Evolutionary conservation across 2,888 invertebrate species (phyloP), one percentile per base, ranked within the genome.

Genomic region (Drosophila mayaguana): DNA sequence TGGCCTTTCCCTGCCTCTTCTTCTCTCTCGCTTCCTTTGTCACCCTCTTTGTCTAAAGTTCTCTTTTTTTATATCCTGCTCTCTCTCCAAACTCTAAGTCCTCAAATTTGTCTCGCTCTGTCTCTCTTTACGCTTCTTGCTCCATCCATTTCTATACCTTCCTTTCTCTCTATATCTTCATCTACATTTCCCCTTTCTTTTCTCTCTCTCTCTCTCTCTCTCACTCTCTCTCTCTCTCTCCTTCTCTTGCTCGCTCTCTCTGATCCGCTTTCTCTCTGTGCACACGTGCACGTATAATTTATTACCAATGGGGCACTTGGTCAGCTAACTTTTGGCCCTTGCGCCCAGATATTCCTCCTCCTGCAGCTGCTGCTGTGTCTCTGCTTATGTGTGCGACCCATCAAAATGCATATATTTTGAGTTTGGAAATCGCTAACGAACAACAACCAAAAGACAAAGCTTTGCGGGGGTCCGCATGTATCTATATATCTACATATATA

Each of bases 401-500:
- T 68, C 65, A 66, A 78, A 76, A 62, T 18, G 42, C 69, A 62
- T 59, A 51, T 22, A 53, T 53, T 53, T 53, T 16, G 36, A 36
- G 46, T 74, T 67, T 57, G 32, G 55, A 55, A 78, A 51, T 60
- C 64, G 56, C 42, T 38, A 43, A 53, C 67, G 59, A 54, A 22
- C 43, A 69, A 55, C 66, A 53, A 45, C 43, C 66, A 69, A 72
- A 64, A 50, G 36, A 54, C 40, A 40, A 54, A 54, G 18, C 25
- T 38, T 34, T 34, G n/a, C 28, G 18, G 42, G 54, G 8, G 28
- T 20, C 11, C 32, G 28, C 25, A 36, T 25, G 11, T 14, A 14
- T 46, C 8, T 2, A 46, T 2, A 22, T 3, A 9, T 16, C 4
- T 16, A 25, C 2, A 16, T 16, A 25, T 2, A 11, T 28, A n/a